These are phyloP conservation scores for Tarsius wallacei DNA, from an alignment of 2,797 vertebrate species.

Conservation along the genomic window DNA sequence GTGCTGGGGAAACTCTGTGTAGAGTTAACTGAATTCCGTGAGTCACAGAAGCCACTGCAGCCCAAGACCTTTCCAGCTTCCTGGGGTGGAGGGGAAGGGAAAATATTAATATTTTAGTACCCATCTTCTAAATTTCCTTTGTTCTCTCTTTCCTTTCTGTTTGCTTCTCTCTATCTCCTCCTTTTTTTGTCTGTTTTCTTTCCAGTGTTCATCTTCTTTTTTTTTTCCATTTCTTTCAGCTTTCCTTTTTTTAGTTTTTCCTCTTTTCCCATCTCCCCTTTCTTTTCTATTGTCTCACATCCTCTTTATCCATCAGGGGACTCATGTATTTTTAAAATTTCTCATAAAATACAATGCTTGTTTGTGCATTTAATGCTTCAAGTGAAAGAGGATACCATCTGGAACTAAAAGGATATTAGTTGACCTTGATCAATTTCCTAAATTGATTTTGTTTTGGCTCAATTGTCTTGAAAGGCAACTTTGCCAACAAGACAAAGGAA, in stretches of 20 bases:
- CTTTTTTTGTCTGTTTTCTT: background rate
- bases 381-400: background rate
- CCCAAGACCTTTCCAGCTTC: background rate
- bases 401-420: background rate
- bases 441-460: background rate
- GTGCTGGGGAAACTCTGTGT: background rate
- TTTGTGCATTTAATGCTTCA: background rate
- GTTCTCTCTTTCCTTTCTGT: background rate
- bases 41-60: background rate
- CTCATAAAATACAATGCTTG: background rate
- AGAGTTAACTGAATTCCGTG: background rate
- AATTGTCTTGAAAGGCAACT: background rate
- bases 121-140: background rate
- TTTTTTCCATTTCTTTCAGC: background rate
- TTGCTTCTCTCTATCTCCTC: background rate
- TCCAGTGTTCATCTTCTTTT: background rate
- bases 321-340: background rate
- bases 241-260: background rate
- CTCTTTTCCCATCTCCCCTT: background rate
- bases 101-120: no score
- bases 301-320: background rate
- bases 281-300: background rate
- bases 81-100: no score
- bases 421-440: background rate
- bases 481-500: background rate